phyloP scores from a whole-genome alignment of 2,888 invertebrate species.

The Crematogaster levior region DNA sequence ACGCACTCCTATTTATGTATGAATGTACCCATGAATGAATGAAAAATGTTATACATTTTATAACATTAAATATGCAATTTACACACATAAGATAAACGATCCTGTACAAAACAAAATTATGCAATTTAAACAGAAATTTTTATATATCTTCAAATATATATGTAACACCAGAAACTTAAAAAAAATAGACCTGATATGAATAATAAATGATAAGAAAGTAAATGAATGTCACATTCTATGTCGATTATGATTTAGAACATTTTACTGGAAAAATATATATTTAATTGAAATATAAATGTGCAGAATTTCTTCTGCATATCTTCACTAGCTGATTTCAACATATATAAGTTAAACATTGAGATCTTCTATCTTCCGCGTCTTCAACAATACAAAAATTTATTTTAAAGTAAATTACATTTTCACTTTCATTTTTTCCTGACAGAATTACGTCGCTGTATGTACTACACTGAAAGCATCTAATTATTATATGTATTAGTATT shows the following conservation, averaged over 20 bases:
- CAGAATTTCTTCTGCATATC: slow-evolving; percentile 47
- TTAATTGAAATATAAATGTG: slow-evolving; percentile 71
- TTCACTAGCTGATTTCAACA: slow-evolving; percentile 66
- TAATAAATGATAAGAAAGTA: not conserved
- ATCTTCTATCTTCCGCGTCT: slow-evolving; percentile 48
- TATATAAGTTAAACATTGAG: slow-evolving; percentile 49
- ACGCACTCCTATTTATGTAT: slow-evolving; percentile 56
- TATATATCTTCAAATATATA: slow-evolving; percentile 8
- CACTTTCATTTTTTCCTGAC: slow-evolving; percentile 41
- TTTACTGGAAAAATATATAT: slow-evolving; percentile 26
- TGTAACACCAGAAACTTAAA: slow-evolving; percentile 9
- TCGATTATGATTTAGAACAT: slow-evolving; percentile 15
- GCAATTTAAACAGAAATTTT: slow-evolving; percentile 17
- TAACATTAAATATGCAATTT: slow-evolving; percentile 38
- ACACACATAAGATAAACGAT: slow-evolving; percentile 28
- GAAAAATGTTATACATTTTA: slow-evolving; percentile 32
- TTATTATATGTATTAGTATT: slow-evolving; percentile 46
- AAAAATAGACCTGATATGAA: not conserved
- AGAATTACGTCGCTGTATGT: slow-evolving; percentile 56
- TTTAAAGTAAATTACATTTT: slow-evolving; percentile 57
- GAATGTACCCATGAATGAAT: slow-evolving; percentile 26
- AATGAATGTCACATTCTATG: slow-evolving; percentile 12
- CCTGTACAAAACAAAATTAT: slow-evolving; percentile 25
- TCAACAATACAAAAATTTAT: slow-evolving; percentile 63
- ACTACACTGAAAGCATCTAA: slow-evolving; percentile 62